Percentiles rank a stretch among this genome's conserved stretches.
Conservation (phyloP, 2,888 invertebrate genomes). For the Oligia strigilis region DNA sequence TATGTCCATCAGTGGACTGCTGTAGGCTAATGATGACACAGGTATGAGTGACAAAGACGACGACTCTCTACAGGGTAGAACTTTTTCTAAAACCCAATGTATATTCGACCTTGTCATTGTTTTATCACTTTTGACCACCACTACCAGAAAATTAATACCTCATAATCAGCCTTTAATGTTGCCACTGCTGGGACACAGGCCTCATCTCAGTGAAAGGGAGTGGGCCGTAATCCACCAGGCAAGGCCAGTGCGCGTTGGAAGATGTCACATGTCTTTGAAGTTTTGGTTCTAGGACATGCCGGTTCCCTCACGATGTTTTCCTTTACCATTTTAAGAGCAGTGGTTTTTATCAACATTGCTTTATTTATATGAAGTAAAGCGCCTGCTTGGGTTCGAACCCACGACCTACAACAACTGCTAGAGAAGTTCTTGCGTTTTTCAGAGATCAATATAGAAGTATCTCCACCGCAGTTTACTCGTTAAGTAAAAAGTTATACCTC, state of each 20-base stretch:
- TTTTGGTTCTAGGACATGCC: no score
- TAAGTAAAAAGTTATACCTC: constrained; percentile 37
- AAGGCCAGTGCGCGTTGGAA: no score
- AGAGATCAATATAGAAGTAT: constrained; percentile 1
- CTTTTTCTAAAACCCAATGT: background rate
- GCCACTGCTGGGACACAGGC: no score
- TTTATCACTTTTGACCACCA: background rate
- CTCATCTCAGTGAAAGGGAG: no score
- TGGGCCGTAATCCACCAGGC: no score
- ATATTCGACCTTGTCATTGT: background rate
- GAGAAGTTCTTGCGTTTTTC: background rate
- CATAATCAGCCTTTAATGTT: background rate
- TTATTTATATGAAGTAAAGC: background rate
- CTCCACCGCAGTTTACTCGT: constrained; percentile 39
- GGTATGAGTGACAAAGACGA: background rate
- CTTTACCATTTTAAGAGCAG: no score
- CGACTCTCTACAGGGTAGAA: no score
- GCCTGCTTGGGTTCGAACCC: background rate
- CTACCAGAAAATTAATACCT: background rate
- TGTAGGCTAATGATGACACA: background rate
- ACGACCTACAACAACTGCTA: background rate
- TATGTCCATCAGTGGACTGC: no score
- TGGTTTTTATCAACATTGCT: no score
- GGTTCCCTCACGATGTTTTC: no score
- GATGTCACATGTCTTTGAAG: no score